These are phyloP conservation scores for Ptilorrhoa leucosticta DNA, from an alignment of 2,113 vertebrate genomes.

Conservation along the genomic window DNA sequence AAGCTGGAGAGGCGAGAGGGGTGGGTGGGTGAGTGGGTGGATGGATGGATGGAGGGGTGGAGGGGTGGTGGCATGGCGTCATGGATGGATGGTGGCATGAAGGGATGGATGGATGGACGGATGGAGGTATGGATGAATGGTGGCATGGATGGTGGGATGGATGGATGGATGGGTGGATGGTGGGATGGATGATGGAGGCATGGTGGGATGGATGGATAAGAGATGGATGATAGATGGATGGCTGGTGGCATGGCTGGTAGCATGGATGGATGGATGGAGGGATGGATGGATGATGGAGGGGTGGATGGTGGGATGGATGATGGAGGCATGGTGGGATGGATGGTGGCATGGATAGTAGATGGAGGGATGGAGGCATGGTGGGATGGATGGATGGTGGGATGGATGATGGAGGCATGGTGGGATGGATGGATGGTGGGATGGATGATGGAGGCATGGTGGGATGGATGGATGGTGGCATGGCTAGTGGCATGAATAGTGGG, in stretches of 20 bases:
- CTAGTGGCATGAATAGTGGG: no score
- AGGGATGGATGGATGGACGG: background rate
- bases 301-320: background rate
- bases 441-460: background rate
- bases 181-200: no score
- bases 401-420: background rate
- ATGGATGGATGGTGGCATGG: background rate
- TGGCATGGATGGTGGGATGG: background rate
- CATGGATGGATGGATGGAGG: no score
- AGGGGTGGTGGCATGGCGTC: background rate
- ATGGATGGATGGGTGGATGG: background rate
- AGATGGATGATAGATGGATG: no score
- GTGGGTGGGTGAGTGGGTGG: background rate
- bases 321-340: background rate
- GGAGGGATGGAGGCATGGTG: background rate
- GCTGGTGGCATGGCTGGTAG: no score
- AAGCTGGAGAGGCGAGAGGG: background rate
- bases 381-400: background rate
- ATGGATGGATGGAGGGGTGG: background rate
- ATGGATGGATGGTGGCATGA: background rate
- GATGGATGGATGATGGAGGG: background rate
- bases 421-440: background rate
- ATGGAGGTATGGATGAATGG: background rate
- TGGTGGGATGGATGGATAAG: background rate
- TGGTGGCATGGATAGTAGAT: no score